phyloP scores from a whole-genome alignment of 2,113 vertebrate species.

The Elephas maximus region DNA sequence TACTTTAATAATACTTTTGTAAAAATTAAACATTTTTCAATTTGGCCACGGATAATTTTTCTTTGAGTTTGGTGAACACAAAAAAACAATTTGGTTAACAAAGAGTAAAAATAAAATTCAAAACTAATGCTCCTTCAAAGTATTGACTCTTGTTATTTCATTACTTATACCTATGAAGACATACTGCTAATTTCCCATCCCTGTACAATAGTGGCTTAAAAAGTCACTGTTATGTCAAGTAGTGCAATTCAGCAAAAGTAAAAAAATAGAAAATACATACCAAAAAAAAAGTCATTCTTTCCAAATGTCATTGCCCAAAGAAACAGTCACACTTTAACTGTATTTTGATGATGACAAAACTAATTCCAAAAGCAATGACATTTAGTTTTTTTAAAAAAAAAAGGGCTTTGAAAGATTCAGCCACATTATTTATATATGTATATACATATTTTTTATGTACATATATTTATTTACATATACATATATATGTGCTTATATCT shows the following conservation, averaged over 20 bases:
- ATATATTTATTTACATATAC: too few relatives aligned
- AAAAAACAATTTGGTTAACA: not conserved
- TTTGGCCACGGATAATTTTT: not conserved
- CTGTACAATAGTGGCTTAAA: not conserved
- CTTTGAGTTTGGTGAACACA: not conserved
- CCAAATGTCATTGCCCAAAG: conserved; percentile 47
- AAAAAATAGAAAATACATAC: not conserved
- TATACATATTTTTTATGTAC: too few relatives aligned
- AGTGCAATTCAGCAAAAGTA: not conserved
- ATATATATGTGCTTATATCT: too few relatives aligned
- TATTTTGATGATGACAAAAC: conserved; percentile 24
- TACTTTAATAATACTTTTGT: too few relatives aligned
- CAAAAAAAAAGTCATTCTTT: conserved; percentile 8
- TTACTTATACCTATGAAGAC: not conserved
- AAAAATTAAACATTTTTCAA: too few relatives aligned
- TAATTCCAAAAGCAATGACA: conserved; percentile 41
- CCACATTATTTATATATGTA: too few relatives aligned
- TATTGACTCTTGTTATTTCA: not conserved
- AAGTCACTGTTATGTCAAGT: not conserved
- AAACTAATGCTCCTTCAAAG: conserved; percentile 37
- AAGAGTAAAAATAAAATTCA: conserved; percentile 25
- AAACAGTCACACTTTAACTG: not conserved
- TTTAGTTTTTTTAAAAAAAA: not conserved
- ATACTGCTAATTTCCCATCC: not conserved
- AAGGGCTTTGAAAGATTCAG: not conserved